A percentile compares a stretch with the other conserved stretches of the same genome.
phyloP scores from a whole-genome alignment of 2,113 vertebrate genomes.

The Dendrocopos noguchii region DNA sequence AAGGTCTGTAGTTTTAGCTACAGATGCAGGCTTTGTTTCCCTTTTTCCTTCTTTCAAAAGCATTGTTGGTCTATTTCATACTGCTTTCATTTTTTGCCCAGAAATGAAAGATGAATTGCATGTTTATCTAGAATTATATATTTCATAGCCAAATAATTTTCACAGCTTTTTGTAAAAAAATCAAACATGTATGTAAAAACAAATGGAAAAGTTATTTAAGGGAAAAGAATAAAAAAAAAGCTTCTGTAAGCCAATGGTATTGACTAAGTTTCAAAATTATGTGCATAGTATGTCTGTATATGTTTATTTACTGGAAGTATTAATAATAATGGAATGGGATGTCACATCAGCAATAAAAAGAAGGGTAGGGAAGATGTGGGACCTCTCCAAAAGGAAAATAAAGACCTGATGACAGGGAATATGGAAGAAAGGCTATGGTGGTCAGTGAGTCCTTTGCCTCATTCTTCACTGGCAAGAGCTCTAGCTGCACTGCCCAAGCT shows the following conservation, averaged over 20 bases:
- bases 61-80: background rate
- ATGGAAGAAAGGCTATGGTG: too few species aligned
- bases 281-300: background rate
- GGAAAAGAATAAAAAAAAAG: background rate
- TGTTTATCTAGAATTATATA: background rate
- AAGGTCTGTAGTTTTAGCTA: background rate
- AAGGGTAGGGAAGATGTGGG: background rate
- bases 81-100: background rate
- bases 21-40: background rate
- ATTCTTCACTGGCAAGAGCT: too few species aligned
- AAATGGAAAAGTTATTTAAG: background rate
- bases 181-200: background rate
- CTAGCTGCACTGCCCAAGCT: too few species aligned
- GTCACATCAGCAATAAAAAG: background rate
- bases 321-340: background rate
- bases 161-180: background rate
- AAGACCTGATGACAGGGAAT: too few species aligned
- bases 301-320: background rate
- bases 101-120: background rate
- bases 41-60: background rate
- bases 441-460: too few species aligned
- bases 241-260: accelerated
- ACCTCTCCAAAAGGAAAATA: too few species aligned
- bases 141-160: background rate
- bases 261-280: background rate